phyloP scores from a whole-genome alignment of 2,888 invertebrate genomes.

The Horisme vitalbata region DNA sequence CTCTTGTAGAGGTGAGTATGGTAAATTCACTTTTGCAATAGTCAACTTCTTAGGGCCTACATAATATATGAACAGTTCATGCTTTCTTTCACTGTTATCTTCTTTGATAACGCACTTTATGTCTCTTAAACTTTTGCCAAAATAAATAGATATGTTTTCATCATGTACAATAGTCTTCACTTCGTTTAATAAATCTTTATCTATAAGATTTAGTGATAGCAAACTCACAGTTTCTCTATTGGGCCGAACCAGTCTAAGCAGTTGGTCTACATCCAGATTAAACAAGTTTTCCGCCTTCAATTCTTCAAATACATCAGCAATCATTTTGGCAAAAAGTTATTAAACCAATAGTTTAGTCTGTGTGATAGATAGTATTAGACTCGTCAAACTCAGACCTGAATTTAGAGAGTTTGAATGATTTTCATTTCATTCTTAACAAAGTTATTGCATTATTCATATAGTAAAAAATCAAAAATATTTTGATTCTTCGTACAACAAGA shows the following conservation, averaged over 20 bases:
- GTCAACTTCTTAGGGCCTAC: slow-evolving; percentile 47
- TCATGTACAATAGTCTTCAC: slow-evolving; percentile 36
- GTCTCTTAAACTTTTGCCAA: slow-evolving; percentile 63
- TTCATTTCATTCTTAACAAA: too few relatives aligned
- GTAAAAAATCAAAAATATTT: too few relatives aligned
- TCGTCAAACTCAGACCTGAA: too few relatives aligned
- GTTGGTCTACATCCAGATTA: slow-evolving; percentile 3
- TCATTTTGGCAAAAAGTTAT: too few relatives aligned
- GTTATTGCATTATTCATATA: too few relatives aligned
- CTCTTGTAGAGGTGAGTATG: slow-evolving; percentile 52
- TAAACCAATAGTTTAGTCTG: too few relatives aligned
- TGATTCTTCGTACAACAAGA: too few relatives aligned
- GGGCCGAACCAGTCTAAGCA: slow-evolving; percentile 9
- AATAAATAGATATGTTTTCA: slow-evolving; percentile 44
- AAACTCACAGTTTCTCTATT: slow-evolving; percentile 20
- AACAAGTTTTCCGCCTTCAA: background rate
- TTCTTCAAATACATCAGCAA: slow-evolving; percentile 1
- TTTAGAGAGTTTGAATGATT: too few relatives aligned
- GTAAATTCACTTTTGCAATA: slow-evolving; percentile 50
- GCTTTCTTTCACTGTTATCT: slow-evolving; percentile 44
- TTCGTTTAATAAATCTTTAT: slow-evolving; percentile 55
- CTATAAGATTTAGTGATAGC: slow-evolving; percentile 43
- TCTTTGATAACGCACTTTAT: slow-evolving; percentile 57
- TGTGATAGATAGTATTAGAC: too few relatives aligned
- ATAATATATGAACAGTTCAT: slow-evolving; percentile 57